phyloP scores from a whole-genome alignment of 1,140 invertebrate genomes.

The Cyclina sinensis region DNA sequence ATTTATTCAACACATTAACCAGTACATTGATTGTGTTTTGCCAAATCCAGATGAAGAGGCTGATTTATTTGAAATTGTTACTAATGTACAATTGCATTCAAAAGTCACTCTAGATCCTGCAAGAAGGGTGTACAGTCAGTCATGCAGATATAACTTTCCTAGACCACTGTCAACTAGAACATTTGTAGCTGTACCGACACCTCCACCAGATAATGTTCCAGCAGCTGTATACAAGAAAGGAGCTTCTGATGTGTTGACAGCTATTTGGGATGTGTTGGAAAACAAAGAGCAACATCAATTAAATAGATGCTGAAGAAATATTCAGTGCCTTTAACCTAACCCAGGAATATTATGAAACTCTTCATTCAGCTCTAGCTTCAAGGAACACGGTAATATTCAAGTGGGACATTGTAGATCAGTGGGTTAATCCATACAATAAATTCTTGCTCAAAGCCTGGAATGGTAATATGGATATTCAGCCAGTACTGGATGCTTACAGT shows the following conservation, averaged over 20 bases:
- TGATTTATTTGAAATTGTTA: slow-evolving; percentile 4
- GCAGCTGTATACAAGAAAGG: too few species aligned
- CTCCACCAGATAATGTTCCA: background rate
- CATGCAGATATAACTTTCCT: too few species aligned
- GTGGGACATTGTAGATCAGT: background rate
- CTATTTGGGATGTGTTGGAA: background rate
- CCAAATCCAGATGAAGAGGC: too few species aligned
- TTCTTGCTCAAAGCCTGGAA: background rate
- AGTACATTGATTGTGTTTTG: background rate
- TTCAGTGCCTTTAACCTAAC: too few species aligned
- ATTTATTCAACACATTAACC: background rate
- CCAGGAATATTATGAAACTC: too few species aligned
- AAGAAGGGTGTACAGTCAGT: background rate
- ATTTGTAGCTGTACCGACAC: background rate
- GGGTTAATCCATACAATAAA: background rate
- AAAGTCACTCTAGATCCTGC: background rate
- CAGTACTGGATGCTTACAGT: slow-evolving; percentile 3
- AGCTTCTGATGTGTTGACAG: too few species aligned
- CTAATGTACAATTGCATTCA: slow-evolving; percentile 9
- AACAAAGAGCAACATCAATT: background rate
- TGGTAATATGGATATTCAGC: slow-evolving; percentile 20
- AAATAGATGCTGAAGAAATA: too few species aligned
- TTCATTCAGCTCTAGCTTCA: too few species aligned
- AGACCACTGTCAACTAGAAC: background rate
- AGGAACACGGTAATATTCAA: background rate